Conservation (phyloP, 2,113 vertebrate species). For the Mellivora capensis region DNA sequence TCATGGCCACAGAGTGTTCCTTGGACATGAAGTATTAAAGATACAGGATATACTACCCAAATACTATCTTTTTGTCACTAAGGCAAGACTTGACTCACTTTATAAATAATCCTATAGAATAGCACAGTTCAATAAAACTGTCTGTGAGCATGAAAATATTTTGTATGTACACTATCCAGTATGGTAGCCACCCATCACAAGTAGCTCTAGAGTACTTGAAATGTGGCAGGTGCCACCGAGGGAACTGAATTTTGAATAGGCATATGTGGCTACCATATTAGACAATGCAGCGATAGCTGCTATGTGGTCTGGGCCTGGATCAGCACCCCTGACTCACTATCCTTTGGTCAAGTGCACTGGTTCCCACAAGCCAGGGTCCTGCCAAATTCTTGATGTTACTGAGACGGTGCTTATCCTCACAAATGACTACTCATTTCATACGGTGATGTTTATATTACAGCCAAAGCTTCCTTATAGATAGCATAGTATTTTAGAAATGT, state of each 20-base stretch:
- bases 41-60: background rate
- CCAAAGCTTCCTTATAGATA: background rate
- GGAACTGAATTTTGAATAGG: background rate
- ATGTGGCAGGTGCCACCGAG: background rate
- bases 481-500: background rate
- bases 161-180: no score
- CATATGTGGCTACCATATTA: background rate
- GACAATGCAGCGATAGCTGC: background rate
- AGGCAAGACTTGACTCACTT: background rate
- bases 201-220: background rate
- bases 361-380: background rate
- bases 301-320: background rate
- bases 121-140: background rate
- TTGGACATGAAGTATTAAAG: background rate
- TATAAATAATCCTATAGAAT: background rate
- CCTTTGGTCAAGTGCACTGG: background rate
- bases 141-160: background rate
- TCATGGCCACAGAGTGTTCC: background rate
- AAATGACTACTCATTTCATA: background rate
- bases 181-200: background rate
- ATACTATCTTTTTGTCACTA: background rate
- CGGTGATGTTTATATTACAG: background rate
- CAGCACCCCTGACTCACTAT: background rate
- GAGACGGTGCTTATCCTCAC: background rate
- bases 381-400: background rate